phyloP scores from a whole-genome alignment of 2,113 vertebrate species.

The Mola mola region DNA sequence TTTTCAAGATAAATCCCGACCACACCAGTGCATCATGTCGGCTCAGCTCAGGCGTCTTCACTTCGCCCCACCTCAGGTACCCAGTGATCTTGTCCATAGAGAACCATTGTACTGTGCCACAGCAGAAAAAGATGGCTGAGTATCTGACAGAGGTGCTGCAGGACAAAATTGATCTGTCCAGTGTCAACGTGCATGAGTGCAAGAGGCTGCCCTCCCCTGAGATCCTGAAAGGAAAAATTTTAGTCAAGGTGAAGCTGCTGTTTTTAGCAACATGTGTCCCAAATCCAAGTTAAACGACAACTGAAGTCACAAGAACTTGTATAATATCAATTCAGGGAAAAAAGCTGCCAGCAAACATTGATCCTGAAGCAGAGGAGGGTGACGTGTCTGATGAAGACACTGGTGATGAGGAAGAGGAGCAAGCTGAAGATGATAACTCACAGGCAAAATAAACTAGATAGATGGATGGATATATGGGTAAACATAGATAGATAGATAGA shows the following conservation, averaged over 20 bases:
- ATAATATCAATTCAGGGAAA: conserved; percentile 83
- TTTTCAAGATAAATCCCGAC: neutral
- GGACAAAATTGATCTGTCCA: conserved; percentile 92
- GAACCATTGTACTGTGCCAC: conserved; percentile 93
- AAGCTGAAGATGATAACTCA: conserved; percentile 47
- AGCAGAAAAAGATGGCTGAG: conserved; percentile 96
- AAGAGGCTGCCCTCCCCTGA: conserved; percentile 90
- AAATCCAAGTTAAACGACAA: neutral
- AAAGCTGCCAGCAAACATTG: conserved; percentile 91
- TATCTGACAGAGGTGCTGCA: conserved; percentile 90
- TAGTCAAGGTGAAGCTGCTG: conserved; percentile 89
- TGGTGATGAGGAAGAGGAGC: conserved; percentile 91
- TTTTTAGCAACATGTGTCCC: conserved; percentile 40
- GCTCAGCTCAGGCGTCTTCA: neutral
- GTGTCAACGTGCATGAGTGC: conserved; percentile 82
- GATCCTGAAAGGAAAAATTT: conserved; percentile 90
- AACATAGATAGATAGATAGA: conserved; percentile 3
- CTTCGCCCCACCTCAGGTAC: conserved; percentile 77
- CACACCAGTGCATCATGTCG: neutral
- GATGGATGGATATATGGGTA: neutral
- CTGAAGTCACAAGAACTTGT: neutral
- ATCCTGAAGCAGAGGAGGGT: conserved; percentile 90
- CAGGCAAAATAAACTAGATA: conserved; percentile 35
- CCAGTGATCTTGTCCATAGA: conserved; percentile 96
- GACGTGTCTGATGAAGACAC: conserved; percentile 98